Conservation (phyloP, 2,113 vertebrate species). For the Phalacrocorax brasilianus region DNA sequence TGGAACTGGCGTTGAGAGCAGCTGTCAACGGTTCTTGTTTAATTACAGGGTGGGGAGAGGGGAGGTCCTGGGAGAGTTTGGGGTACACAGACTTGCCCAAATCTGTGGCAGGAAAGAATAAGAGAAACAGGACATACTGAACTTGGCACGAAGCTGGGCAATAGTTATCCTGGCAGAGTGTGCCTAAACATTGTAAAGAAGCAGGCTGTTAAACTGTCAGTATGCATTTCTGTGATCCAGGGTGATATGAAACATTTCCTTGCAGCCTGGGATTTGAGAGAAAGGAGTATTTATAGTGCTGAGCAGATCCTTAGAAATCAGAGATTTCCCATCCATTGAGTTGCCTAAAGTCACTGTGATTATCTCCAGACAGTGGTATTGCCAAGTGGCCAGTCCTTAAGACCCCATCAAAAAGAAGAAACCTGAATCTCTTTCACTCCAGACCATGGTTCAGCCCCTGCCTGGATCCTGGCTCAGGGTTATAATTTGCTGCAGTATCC, state of each 20-base stretch:
- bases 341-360: neutral
- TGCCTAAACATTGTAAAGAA: neutral
- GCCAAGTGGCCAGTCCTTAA: neutral
- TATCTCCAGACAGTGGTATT: neutral
- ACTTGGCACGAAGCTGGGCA: neutral
- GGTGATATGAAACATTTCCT: neutral
- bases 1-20: slow-evolving; percentile 3
- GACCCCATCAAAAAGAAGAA: neutral
- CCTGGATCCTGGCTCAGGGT: neutral
- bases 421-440: neutral
- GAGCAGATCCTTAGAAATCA: neutral
- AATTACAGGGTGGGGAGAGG: slow-evolving; percentile 21
- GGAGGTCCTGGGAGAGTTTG: slow-evolving; percentile 22
- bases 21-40: slow-evolving; percentile 26
- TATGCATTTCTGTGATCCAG: neutral
- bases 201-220: slow-evolving; percentile 24
- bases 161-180: neutral
- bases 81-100: slow-evolving; percentile 1
- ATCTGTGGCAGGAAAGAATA: neutral
- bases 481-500: neutral
- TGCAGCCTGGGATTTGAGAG: neutral
- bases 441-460: neutral
- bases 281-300: neutral
- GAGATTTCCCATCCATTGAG: neutral
- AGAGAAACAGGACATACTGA: neutral